Percentiles rank a stretch among this genome's conserved stretches.
phyloP scores from a whole-genome alignment of 92 coral and sea anemone species.

The Phymanthus crucifer region DNA sequence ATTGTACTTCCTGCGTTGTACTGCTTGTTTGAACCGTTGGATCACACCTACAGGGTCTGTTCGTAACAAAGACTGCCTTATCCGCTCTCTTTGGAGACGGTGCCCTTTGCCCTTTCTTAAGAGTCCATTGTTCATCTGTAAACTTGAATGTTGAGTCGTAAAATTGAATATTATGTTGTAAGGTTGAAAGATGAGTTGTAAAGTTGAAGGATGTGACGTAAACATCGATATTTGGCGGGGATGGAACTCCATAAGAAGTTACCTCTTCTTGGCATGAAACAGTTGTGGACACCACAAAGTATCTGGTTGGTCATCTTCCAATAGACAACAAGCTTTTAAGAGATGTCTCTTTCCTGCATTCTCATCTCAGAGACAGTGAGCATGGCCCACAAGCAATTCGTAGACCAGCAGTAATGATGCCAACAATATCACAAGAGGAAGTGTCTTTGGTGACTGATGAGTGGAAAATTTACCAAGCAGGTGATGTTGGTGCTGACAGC shows the following conservation, averaged over 20 bases:
- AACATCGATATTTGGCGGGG: no score
- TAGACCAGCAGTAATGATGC: conserved; percentile 23
- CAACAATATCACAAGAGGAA: conserved; percentile 37
- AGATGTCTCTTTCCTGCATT: conserved; percentile 46
- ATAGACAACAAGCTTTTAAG: conserved; percentile 44
- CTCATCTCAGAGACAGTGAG: conserved; percentile 29
- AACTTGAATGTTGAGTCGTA: no score
- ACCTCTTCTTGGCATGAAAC: neutral
- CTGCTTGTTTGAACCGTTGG: conserved; percentile 39
- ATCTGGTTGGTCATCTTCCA: conserved; percentile 35
- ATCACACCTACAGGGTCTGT: conserved; percentile 58
- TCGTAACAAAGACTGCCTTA: conserved; percentile 51
- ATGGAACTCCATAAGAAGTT: neutral
- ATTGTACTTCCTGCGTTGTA: conserved; percentile 46
- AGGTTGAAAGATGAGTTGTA: no score
- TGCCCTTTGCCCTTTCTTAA: conserved; percentile 40
- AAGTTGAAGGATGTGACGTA: no score
- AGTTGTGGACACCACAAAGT: conserved; percentile 1
- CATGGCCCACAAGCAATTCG: conserved; percentile 34
- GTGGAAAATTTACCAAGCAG: conserved; percentile 44
- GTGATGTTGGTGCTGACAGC: conserved; percentile 15
- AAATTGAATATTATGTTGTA: no score
- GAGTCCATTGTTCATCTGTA: no score
- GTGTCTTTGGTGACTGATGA: conserved; percentile 44
- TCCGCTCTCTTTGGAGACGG: conserved; percentile 52